Evolutionary conservation across 2,797 vertebrate species (phyloP).

Genomic region (Siniperca scherzeri): DNA sequence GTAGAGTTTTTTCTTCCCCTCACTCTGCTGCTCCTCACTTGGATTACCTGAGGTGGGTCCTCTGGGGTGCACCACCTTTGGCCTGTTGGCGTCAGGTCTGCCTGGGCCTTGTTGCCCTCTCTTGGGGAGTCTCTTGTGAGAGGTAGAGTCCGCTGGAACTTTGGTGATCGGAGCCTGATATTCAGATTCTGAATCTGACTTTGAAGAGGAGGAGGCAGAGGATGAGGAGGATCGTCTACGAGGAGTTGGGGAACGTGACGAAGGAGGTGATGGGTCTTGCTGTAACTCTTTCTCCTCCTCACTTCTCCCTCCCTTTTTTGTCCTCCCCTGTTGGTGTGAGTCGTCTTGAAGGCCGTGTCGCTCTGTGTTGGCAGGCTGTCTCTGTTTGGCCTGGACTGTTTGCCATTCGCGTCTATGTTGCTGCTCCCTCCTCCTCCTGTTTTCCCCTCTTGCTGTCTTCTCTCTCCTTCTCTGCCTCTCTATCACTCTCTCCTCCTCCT

Average conservation of each 20-base stretch:
- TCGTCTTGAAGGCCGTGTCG: slow-evolving; percentile 76
- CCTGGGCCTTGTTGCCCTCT: slow-evolving; percentile 73
- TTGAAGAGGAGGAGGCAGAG: slow-evolving; percentile 72
- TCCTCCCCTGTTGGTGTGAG: slow-evolving; percentile 60
- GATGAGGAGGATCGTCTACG: slow-evolving; percentile 68
- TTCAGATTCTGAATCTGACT: slow-evolving; percentile 80
- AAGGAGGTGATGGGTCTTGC: slow-evolving; percentile 75
- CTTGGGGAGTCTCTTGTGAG: slow-evolving; percentile 82
- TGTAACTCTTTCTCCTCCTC: slow-evolving; percentile 58
- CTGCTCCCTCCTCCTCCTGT: slow-evolving; percentile 73
- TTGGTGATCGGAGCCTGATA: slow-evolving; percentile 82
- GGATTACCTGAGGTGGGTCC: slow-evolving; percentile 81
- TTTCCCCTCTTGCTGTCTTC: slow-evolving; percentile 78
- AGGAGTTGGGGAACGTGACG: slow-evolving; percentile 76
- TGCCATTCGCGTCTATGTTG: slow-evolving; percentile 74
- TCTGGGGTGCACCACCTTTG: slow-evolving; percentile 52
- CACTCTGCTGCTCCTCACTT: slow-evolving; percentile 85
- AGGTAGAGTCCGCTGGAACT: slow-evolving; percentile 83
- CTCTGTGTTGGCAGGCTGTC: slow-evolving; percentile 64
- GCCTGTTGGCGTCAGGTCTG: slow-evolving; percentile 58
- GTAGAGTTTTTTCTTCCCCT: slow-evolving; percentile 91
- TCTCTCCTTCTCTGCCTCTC: slow-evolving; percentile 84
- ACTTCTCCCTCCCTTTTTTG: slow-evolving; percentile 67
- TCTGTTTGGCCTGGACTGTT: slow-evolving; percentile 80
- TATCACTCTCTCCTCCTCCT: slow-evolving; percentile 71